Conservation (phyloP, 2,113 vertebrate genomes). For the Camelus dromedarius region DNA sequence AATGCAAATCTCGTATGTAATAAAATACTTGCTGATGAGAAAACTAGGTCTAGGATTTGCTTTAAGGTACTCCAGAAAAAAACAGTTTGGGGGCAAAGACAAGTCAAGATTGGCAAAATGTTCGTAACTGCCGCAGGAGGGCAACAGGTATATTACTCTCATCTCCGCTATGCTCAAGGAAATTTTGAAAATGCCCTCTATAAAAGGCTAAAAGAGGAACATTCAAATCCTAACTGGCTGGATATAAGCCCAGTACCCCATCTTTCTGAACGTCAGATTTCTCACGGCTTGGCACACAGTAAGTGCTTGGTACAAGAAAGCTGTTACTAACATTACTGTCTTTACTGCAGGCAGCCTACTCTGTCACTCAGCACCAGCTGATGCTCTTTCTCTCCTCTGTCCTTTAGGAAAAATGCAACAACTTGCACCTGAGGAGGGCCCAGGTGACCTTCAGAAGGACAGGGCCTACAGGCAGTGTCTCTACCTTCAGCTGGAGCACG, state of each 20-base stretch:
- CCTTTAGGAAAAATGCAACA: slow-evolving; percentile 81
- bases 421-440: slow-evolving; percentile 80
- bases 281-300: neutral
- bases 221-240: neutral
- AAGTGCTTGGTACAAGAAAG: accelerated
- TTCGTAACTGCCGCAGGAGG: neutral
- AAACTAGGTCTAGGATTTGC: neutral
- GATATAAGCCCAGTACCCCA: neutral
- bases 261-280: neutral
- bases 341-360: neutral
- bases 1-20: neutral
- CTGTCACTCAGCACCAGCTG: neutral
- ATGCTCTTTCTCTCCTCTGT: neutral
- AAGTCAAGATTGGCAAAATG: neutral
- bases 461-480: slow-evolving; percentile 89
- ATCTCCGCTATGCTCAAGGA: neutral
- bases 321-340: neutral
- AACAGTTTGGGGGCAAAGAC: neutral
- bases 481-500: slow-evolving; percentile 91
- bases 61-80: neutral
- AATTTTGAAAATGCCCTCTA: neutral
- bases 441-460: slow-evolving; percentile 84
- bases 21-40: neutral
- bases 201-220: neutral
- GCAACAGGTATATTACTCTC: neutral